These are phyloP conservation scores for Archegozetes longisetosus DNA, from an alignment of 1,140 invertebrate species.

Conservation along the genomic window DNA sequence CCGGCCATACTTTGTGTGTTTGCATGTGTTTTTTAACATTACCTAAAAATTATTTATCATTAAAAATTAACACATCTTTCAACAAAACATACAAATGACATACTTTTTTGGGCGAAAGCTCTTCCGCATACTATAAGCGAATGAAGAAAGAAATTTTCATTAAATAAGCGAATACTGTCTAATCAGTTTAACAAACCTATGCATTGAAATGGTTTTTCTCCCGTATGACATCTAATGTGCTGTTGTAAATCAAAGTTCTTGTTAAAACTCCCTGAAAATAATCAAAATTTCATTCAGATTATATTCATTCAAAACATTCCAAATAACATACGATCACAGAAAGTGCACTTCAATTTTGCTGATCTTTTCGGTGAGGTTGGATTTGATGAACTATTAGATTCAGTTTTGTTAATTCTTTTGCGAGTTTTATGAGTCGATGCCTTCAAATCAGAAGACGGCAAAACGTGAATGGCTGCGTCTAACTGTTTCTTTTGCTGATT, in stretches of 20 bases:
- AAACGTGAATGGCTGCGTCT: neutral
- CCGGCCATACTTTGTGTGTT: conserved; percentile 47
- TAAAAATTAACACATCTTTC: too few species aligned
- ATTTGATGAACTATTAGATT: neutral
- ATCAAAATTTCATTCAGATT: conserved; percentile 10
- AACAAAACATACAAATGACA: too few species aligned
- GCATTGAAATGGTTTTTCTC: conserved; percentile 37
- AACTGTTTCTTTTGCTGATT: neutral
- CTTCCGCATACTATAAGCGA: conserved; percentile 29
- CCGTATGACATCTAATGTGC: conserved; percentile 49
- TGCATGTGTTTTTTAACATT: conserved; percentile 94
- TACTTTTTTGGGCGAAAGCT: conserved; percentile 54
- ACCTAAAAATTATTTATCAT: conserved; percentile 41
- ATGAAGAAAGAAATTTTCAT: neutral
- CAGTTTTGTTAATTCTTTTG: neutral
- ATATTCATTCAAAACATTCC: neutral
- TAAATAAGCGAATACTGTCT: neutral
- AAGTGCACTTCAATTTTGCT: conserved; percentile 19
- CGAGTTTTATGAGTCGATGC: neutral
- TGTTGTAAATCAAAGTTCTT: conserved; percentile 52
- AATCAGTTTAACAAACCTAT: conserved; percentile 21
- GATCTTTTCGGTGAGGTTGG: neutral
- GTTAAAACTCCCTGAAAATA: conserved; percentile 25
- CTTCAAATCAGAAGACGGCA: neutral
- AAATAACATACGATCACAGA: conserved; percentile 16